Percentiles rank a stretch among this genome's conserved stretches.
phyloP scores from a whole-genome alignment of 2,888 invertebrate species.

The Drosophila prolongata region DNA sequence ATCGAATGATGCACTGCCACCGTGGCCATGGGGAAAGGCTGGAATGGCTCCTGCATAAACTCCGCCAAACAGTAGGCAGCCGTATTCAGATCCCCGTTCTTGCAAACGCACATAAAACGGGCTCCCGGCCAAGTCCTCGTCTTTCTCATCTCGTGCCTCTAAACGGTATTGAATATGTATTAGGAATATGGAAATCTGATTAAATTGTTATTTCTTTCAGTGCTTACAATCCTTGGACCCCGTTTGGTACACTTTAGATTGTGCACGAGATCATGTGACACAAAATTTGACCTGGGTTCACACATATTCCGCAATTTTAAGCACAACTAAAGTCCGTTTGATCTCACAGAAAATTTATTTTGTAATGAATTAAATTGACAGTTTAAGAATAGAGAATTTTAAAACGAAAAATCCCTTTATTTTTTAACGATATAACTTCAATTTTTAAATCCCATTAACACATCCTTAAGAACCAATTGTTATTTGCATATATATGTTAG shows the following conservation, averaged over 20 bases:
- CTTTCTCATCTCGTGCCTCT: slow-evolving; percentile 21
- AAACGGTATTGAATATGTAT: not conserved
- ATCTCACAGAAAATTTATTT: slow-evolving; percentile 42
- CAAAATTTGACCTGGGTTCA: slow-evolving; percentile 26
- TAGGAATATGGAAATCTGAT: no score
- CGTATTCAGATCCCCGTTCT: slow-evolving; percentile 77
- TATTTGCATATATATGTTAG: no score
- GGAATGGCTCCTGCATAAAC: slow-evolving; percentile 72
- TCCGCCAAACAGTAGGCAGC: slow-evolving; percentile 74
- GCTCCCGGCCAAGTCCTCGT: slow-evolving; percentile 48
- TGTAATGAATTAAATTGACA: not conserved
- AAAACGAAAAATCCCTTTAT: no score
- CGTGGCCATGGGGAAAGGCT: slow-evolving; percentile 63
- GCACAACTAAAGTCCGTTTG: not conserved
- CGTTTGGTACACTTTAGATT: slow-evolving; percentile 33
- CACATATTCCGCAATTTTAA: slow-evolving; percentile 48
- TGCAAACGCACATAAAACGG: slow-evolving; percentile 75
- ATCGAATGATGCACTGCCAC: slow-evolving; percentile 79
- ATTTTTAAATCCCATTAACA: no score
- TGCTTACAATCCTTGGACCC: not conserved
- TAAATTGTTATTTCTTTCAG: no score
- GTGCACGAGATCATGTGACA: slow-evolving; percentile 56
- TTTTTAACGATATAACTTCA: no score
- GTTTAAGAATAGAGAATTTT: not conserved
- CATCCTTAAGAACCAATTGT: no score